Evolutionary conservation across 2,888 invertebrate species (phyloP).

Genomic region (Galerucella pusilla): DNA sequence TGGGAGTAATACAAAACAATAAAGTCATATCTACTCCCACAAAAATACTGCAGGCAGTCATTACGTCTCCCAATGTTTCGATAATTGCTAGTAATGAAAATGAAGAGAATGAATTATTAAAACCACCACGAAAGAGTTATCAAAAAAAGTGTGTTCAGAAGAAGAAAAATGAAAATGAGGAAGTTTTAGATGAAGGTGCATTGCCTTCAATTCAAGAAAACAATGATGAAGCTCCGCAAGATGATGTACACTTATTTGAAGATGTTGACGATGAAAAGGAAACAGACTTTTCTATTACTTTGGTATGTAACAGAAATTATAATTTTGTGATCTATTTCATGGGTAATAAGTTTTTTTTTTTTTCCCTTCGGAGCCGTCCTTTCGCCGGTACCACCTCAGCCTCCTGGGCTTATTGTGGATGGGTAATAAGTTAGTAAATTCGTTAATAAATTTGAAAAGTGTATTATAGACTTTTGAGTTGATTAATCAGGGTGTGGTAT

Average conservation of each 20-base stretch:
- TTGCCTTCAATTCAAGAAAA: constrained; percentile 22
- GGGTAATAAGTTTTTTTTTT: no score
- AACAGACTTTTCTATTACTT: constrained; percentile 23
- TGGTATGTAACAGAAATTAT: constrained; percentile 25
- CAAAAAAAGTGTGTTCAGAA: background rate
- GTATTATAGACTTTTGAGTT: no score
- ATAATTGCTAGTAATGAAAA: constrained; percentile 13
- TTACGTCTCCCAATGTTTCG: constrained; percentile 15
- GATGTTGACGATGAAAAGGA: constrained; percentile 27
- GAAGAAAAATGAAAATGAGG: constrained; percentile 4
- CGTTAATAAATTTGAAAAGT: no score
- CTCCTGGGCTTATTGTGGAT: no score
- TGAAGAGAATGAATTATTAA: constrained; percentile 9
- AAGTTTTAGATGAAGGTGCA: background rate
- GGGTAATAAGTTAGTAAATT: background rate
- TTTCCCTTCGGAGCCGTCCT: no score
- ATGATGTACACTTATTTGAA: constrained; percentile 35
- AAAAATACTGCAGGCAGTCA: background rate
- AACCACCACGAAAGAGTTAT: background rate
- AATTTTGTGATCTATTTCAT: background rate
- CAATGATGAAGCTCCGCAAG: background rate
- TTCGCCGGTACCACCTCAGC: no score
- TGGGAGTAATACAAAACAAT: constrained; percentile 25
- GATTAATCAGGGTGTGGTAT: no score
- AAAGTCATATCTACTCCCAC: constrained; percentile 32